Percentiles rank a stretch among this genome's conserved stretches.
Conservation (phyloP, 2,888 invertebrate species). For the Drosophila nr. perissopoda region DNA sequence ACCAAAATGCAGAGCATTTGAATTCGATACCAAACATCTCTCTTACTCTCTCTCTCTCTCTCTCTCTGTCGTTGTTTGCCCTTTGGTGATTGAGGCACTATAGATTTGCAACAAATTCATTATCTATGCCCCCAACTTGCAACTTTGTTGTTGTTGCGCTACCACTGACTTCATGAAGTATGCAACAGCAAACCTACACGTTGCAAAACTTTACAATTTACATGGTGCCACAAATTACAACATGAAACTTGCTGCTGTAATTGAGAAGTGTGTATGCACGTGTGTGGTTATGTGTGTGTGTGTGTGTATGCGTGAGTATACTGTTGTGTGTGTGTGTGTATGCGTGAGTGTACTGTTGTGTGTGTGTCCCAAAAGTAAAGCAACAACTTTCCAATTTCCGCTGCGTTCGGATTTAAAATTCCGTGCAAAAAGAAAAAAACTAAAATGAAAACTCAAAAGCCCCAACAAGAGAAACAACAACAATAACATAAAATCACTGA, state of each 20-base stretch:
- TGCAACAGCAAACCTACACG: slow-evolving; percentile 26
- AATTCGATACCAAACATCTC: neutral
- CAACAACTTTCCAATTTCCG: slow-evolving; percentile 76
- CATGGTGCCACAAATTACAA: slow-evolving; percentile 46
- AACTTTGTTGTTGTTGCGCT: slow-evolving; percentile 33
- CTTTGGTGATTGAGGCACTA: slow-evolving; percentile 5
- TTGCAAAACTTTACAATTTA: slow-evolving; percentile 51
- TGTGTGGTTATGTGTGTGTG: neutral
- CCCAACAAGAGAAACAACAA: slow-evolving; percentile 40
- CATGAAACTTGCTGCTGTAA: slow-evolving; percentile 44
- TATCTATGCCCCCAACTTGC: slow-evolving; percentile 29
- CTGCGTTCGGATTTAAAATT: slow-evolving; percentile 67
- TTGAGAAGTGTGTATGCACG: slow-evolving; percentile 35
- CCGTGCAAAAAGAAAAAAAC: slow-evolving; percentile 25
- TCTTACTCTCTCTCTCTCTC: neutral
- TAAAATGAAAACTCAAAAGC: slow-evolving; percentile 16
- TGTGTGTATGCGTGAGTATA: neutral
- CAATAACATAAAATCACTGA: slow-evolving; percentile 26
- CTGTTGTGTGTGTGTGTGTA: slow-evolving; percentile 1
- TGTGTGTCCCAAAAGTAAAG: slow-evolving; percentile 48
- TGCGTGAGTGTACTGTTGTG: slow-evolving; percentile 10
- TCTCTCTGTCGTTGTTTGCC: neutral
- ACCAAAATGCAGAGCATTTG: slow-evolving; percentile 22
- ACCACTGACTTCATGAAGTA: slow-evolving; percentile 22
- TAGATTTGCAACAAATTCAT: slow-evolving; percentile 41